Base-by-base conservation (phyloP, 2,888 invertebrate species). In the Pimpla rufipes region DNA sequence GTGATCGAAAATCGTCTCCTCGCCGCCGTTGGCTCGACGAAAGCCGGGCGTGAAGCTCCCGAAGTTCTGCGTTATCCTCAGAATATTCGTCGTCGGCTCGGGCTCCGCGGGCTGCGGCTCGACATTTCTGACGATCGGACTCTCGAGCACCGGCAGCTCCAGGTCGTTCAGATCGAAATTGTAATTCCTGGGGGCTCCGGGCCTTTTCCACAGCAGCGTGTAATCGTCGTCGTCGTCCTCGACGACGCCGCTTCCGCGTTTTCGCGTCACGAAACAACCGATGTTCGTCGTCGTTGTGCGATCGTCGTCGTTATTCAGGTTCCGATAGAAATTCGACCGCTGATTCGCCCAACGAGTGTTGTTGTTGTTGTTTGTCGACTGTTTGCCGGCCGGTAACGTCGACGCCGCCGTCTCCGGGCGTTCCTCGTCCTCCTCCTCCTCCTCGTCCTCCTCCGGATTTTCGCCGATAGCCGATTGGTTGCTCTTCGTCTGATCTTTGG, bases 91-190 rank as follows among this genome's bases (percentile, higher is more conserved):
- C 0, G 90, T 91, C 8, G 87, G 76, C 79, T 92, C 91, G 0
- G 90, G 87, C 35, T 92, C 89, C 4, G 83, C 74, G 0, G 10
- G 2, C 0, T 37, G 45, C 5, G 75, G 11, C 5, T 74, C 77
- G n/a, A 74, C 62, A 5, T 67, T 47, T 7, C 52, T 29, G 8
- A 78, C 35, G 7, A 89, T 80, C 1, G 89, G 90, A 10, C 79
- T 64, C 10, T 87, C 87, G 11, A 90, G 50, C 11, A 85, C 85
- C 1, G 92, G 92, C n/a, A 92, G 37, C 5, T 87, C 84, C 3
- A 92, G 75, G 16, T 92, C 92, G 40, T 90, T 89, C 6, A 91
- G 79, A 64, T 90, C 88, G 13, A 91, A 92, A 47, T 77, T 55
- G 3, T 75, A 83, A 45, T 81, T 76, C 35, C 73, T 77, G 7